A percentile compares a stretch with the other conserved stretches of the same genome.
Conservation (phyloP, 2,888 invertebrate genomes). For the Oxyteleia sp. region DNA sequence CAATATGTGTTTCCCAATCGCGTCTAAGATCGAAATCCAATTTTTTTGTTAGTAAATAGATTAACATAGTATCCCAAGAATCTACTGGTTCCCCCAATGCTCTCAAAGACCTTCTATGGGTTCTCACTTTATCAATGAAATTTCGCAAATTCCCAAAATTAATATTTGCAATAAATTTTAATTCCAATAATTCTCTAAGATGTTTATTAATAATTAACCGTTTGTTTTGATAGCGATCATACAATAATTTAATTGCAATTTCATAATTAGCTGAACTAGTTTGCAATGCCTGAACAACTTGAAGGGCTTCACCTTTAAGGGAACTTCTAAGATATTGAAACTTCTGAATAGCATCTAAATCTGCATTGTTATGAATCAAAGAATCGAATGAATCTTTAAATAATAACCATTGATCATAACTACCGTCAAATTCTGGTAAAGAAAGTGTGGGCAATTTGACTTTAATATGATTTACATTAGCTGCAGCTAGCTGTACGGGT, state of each 20-base stretch:
- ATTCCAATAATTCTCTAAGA: conserved; percentile 63
- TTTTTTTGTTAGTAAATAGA: conserved; percentile 76
- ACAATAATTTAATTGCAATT: conserved; percentile 54
- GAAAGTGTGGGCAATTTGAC: conserved; percentile 60
- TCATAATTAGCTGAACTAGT: conserved; percentile 60
- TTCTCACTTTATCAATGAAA: conserved; percentile 64
- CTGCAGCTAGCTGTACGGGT: background rate
- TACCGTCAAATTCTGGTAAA: conserved; percentile 64
- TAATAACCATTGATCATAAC: conserved; percentile 51
- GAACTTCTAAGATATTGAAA: conserved; percentile 62
- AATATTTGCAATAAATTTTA: conserved; percentile 57
- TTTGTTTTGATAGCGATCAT: conserved; percentile 69
- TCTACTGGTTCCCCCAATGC: conserved; percentile 75
- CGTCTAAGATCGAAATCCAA: conserved; percentile 73
- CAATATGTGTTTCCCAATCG: conserved; percentile 74
- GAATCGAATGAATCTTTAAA: conserved; percentile 60
- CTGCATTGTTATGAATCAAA: conserved; percentile 58
- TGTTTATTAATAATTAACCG: conserved; percentile 73
- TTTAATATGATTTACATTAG: conserved; percentile 1
- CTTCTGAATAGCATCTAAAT: conserved; percentile 58
- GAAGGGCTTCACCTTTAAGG: conserved; percentile 56
- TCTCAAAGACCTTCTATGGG: conserved; percentile 70
- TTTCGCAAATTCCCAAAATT: conserved; percentile 57
- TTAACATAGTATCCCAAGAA: conserved; percentile 75
- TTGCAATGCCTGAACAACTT: conserved; percentile 53